phyloP scores from a whole-genome alignment of 53 echinoderm and acorn worm species.

The Pentamera pediparva region DNA sequence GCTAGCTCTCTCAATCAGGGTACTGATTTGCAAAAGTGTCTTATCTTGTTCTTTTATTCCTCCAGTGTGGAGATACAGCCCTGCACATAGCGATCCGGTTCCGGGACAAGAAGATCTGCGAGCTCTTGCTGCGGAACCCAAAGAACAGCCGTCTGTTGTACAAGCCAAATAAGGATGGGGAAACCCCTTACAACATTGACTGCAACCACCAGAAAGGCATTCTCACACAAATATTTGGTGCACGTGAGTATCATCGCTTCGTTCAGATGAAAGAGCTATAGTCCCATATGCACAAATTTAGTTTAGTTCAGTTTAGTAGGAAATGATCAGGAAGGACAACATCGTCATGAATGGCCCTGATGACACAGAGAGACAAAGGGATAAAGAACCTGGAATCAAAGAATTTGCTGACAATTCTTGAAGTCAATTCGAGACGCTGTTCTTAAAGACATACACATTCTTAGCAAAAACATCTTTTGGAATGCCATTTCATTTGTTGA shows the following conservation, averaged over 20 bases:
- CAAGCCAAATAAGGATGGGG: constrained; percentile 92
- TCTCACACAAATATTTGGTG: constrained; percentile 96
- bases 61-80: constrained; percentile 89
- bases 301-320: too few species aligned
- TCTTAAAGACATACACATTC: too few species aligned
- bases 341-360: too few species aligned
- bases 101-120: constrained; percentile 90
- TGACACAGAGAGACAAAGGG: too few species aligned
- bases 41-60: neutral
- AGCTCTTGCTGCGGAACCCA: constrained; percentile 85
- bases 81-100: constrained; percentile 96
- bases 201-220: constrained; percentile 96
- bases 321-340: too few species aligned
- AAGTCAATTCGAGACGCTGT: too few species aligned
- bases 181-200: constrained; percentile 98
- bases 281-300: too few species aligned
- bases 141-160: constrained; percentile 96
- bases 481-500: too few species aligned
- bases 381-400: too few species aligned
- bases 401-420: too few species aligned
- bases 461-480: too few species aligned
- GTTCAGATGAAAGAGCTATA: neutral
- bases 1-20: too few species aligned
- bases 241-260: constrained; percentile 57
- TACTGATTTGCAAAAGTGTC: neutral